Conservation (phyloP, 2,888 invertebrate genomes). For the Euspilapteryx auroguttella region DNA sequence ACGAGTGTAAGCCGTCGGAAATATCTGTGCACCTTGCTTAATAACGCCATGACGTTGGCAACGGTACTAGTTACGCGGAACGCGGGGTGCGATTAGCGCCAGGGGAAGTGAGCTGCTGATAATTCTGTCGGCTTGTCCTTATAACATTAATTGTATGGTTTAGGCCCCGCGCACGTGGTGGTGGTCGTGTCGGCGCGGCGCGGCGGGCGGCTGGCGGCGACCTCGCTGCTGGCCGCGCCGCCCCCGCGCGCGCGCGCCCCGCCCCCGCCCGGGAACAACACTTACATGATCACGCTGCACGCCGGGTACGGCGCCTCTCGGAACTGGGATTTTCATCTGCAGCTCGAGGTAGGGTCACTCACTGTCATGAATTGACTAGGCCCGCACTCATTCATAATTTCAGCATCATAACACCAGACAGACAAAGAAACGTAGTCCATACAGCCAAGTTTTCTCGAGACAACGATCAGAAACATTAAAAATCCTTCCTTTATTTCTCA, state of each 20-base stretch:
- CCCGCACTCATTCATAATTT: too few species aligned
- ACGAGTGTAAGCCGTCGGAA: too few species aligned
- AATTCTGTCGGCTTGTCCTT: background rate
- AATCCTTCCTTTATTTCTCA: too few species aligned
- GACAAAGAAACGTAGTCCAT: too few species aligned
- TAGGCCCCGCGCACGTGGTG: conserved; percentile 2
- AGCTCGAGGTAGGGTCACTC: background rate
- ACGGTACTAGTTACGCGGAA: too few species aligned
- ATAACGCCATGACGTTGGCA: too few species aligned
- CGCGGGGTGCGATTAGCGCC: too few species aligned
- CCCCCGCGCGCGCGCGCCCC: background rate
- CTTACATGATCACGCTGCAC: conserved; percentile 13
- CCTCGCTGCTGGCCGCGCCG: conserved; percentile 1
- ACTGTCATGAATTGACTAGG: background rate
- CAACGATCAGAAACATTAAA: too few species aligned
- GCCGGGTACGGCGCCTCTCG: conserved; percentile 4
- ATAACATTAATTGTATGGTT: background rate
- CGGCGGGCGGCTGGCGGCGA: background rate
- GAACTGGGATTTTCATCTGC: conserved; percentile 6
- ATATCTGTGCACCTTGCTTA: too few species aligned
- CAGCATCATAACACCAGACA: too few species aligned
- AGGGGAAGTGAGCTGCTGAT: too few species aligned
- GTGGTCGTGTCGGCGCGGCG: conserved; percentile 1
- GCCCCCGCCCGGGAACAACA: conserved; percentile 4
- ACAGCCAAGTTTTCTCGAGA: too few species aligned